Percentiles rank a stretch among this genome's conserved stretches.
These are phyloP conservation scores for Drosophila ironensis DNA, from an alignment of 1,140 invertebrate species.

Conservation along the genomic window DNA sequence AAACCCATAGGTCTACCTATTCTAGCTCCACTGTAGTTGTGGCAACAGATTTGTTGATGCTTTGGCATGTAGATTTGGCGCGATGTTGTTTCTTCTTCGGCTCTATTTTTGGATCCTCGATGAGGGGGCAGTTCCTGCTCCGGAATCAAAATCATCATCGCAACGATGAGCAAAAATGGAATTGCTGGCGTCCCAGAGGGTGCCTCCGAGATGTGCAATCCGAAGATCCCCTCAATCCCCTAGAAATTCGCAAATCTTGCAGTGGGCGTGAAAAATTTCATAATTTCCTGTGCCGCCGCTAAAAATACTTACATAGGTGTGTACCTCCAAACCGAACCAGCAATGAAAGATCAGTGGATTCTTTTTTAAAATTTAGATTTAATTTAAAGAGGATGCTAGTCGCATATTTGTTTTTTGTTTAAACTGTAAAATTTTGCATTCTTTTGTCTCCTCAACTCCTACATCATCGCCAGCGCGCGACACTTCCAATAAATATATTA, in stretches of 20 bases:
- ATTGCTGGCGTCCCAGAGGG: conserved; percentile 48
- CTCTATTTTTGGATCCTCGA: conserved; percentile 56
- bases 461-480: conserved; percentile 39
- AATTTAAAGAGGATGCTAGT: conserved; percentile 72
- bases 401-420: conserved; percentile 56
- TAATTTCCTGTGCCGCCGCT: conserved; percentile 56
- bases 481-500: conserved; percentile 73
- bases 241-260: background rate
- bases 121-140: conserved; percentile 46
- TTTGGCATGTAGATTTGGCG: conserved; percentile 4
- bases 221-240: conserved; percentile 4
- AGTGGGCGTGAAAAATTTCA: conserved; percentile 56
- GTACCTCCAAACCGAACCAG: background rate
- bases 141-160: background rate
- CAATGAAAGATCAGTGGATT: conserved; percentile 21
- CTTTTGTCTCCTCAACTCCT: conserved; percentile 62
- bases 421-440: conserved; percentile 71
- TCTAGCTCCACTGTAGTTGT: conserved; percentile 13
- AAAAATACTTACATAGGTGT: conserved; percentile 40
- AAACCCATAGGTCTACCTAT: too few relatives aligned
- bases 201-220: too few relatives aligned
- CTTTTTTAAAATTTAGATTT: conserved; percentile 42
- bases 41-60: conserved; percentile 53
- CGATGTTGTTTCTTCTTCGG: conserved; percentile 29
- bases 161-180: conserved; percentile 42